Evolutionary conservation across 2,113 vertebrate species (phyloP).

Genomic region (Origma solitaria): DNA sequence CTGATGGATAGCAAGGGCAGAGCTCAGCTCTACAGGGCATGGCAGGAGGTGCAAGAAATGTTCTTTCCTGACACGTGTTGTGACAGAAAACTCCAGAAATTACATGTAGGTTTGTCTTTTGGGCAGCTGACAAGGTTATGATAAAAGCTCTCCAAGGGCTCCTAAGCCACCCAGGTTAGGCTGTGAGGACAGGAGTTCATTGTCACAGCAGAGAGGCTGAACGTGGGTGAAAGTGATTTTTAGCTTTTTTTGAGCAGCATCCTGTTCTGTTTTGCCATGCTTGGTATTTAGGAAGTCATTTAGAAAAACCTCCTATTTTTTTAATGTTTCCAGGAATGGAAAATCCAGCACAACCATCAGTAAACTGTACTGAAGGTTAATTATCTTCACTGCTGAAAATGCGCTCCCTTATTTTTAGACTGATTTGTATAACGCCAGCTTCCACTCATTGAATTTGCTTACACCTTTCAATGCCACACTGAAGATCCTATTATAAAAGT

Average conservation of each 20-base stretch:
- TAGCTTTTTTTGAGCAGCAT: not conserved
- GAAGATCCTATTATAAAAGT: not conserved
- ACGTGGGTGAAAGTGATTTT: not conserved
- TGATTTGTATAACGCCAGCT: not conserved
- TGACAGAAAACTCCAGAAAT: not conserved
- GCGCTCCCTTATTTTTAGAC: conserved; percentile 14
- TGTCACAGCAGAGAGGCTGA: not conserved
- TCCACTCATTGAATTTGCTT: conserved; percentile 2
- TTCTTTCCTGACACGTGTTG: not conserved
- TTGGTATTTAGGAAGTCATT: not conserved
- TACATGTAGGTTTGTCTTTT: not conserved
- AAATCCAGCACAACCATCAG: not conserved
- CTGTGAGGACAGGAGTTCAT: not conserved
- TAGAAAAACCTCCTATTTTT: not conserved
- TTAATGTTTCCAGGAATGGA: conserved; percentile 26
- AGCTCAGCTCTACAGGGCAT: not conserved
- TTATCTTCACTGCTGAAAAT: conserved; percentile 8
- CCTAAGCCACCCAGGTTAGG: not conserved
- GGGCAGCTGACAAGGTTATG: not conserved
- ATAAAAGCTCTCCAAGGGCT: not conserved
- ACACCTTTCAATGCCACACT: not conserved
- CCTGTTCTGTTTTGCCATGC: not conserved
- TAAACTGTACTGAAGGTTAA: conserved; percentile 19
- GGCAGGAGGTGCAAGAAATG: not conserved
- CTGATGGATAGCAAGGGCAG: not conserved